phyloP scores from a whole-genome alignment of 1,140 invertebrate species.

The Delia radicum region DNA sequence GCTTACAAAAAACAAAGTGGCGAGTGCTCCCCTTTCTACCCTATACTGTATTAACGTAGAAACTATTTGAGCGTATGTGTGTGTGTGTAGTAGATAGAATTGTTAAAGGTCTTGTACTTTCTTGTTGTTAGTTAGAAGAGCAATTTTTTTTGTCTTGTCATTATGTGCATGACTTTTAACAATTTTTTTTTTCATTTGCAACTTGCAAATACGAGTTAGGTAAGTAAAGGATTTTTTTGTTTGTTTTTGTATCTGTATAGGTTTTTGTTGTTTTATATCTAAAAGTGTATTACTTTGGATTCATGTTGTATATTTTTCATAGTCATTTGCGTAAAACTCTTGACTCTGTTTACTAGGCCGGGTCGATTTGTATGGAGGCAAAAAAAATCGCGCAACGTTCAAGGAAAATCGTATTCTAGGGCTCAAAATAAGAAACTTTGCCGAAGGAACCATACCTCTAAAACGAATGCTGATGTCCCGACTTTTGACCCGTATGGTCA shows the following conservation, averaged over 20 bases:
- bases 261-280: not conserved
- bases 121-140: not conserved
- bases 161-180: constrained; percentile 1
- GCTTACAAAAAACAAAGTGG: too few species aligned
- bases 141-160: not conserved
- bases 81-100: not conserved
- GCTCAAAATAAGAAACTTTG: too few species aligned
- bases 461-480: too few species aligned
- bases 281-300: not conserved
- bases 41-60: too few species aligned
- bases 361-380: too few species aligned
- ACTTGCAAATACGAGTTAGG: not conserved
- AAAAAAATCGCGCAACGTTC: too few species aligned
- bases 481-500: too few species aligned
- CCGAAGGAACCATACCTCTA: too few species aligned
- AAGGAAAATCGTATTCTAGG: too few species aligned
- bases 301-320: not conserved
- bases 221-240: not conserved
- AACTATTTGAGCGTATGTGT: not conserved
- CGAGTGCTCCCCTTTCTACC: too few species aligned
- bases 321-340: not conserved
- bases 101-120: not conserved
- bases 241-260: not conserved
- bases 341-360: too few species aligned
- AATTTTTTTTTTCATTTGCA: not conserved